These are phyloP conservation scores for Pandemis heparana DNA, from an alignment of 2,888 invertebrate species.

Conservation along the genomic window DNA sequence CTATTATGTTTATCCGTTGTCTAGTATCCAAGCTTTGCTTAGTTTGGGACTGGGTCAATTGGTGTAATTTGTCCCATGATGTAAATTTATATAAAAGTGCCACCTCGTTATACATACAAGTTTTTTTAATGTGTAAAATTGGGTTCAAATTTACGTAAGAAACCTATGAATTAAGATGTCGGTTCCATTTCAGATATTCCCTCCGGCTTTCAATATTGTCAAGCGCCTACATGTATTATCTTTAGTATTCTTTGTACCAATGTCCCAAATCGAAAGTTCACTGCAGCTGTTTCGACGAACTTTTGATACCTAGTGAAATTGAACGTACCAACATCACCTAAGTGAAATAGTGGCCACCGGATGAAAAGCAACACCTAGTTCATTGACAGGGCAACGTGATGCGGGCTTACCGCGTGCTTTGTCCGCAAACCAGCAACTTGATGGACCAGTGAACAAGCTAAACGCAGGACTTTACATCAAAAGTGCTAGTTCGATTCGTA, in stretches of 20 bases:
- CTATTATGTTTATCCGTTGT: too few species aligned
- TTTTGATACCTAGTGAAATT: neutral
- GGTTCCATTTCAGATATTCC: neutral
- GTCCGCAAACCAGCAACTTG: conserved; percentile 48
- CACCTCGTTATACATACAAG: neutral
- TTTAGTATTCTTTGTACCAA: too few species aligned
- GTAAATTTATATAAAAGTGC: neutral
- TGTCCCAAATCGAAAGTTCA: neutral
- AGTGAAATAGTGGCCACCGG: conserved; percentile 10
- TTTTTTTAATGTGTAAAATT: neutral
- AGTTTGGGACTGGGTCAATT: too few species aligned
- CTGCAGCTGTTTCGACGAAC: neutral
- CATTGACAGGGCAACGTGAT: conserved; percentile 54
- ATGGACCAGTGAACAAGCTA: conserved; percentile 46
- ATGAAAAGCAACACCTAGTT: conserved; percentile 49
- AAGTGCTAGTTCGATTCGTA: neutral
- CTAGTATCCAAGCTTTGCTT: too few species aligned
- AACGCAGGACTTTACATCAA: neutral
- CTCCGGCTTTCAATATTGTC: neutral
- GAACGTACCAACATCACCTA: neutral
- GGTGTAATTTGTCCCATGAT: too few species aligned
- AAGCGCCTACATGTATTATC: neutral
- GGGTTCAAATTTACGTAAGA: neutral
- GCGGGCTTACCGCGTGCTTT: conserved; percentile 51
- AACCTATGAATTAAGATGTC: neutral